phyloP scores from a whole-genome alignment of 2,797 vertebrate species.

The Chaetodon trifasciatus region DNA sequence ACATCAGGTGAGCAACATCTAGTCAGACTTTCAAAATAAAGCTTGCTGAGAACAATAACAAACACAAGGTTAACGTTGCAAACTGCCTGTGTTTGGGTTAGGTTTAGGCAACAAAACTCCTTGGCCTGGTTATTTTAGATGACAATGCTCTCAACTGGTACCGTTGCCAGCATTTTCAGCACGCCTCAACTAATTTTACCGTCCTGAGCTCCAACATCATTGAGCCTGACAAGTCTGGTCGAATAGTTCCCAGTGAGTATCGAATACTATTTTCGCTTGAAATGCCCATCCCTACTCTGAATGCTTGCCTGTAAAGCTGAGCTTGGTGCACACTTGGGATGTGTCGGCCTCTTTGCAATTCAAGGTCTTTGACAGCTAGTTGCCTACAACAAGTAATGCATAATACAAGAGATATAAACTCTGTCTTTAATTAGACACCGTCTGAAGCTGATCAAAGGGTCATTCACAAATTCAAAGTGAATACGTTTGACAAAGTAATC shows the following conservation, averaged over 20 bases:
- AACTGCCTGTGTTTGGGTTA: too few species aligned
- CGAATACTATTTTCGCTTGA: neutral
- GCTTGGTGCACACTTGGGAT: conserved; percentile 24
- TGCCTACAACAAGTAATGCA: conserved; percentile 43
- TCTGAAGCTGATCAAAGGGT: conserved; percentile 34
- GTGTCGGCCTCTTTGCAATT: conserved; percentile 23
- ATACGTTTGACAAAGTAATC: conserved; percentile 13
- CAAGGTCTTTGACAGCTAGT: conserved; percentile 43
- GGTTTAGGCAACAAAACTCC: too few species aligned
- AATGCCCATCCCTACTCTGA: too few species aligned
- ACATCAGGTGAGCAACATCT: too few species aligned
- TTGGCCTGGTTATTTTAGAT: too few species aligned
- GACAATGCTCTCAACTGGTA: too few species aligned
- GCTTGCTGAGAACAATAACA: too few species aligned
- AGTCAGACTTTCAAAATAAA: too few species aligned
- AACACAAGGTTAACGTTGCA: too few species aligned
- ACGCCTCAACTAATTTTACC: too few species aligned
- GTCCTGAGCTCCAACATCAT: neutral
- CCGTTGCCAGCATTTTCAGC: too few species aligned
- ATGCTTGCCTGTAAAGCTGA: conserved; percentile 26
- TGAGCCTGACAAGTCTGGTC: neutral
- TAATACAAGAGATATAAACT: conserved; percentile 44
- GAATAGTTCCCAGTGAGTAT: too few species aligned
- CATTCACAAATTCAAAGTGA: conserved; percentile 32
- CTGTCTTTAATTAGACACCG: conserved; percentile 33